phyloP scores from a whole-genome alignment of 2,888 invertebrate genomes.

The Ellobium chinense region DNA sequence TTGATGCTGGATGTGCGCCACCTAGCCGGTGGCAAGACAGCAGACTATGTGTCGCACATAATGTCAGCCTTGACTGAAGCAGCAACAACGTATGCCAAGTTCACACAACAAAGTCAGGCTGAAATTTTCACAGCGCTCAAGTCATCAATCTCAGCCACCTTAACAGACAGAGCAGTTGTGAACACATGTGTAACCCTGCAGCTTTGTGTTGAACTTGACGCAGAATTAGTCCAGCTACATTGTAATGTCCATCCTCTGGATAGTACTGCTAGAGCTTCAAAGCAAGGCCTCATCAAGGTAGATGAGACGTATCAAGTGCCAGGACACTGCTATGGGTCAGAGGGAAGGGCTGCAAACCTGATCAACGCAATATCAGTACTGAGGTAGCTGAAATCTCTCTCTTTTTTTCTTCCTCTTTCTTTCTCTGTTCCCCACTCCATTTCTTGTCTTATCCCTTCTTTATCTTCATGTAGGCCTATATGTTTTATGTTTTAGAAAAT shows the following conservation, averaged over 20 bases:
- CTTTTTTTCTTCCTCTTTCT: neutral
- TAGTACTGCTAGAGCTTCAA: neutral
- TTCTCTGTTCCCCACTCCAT: neutral
- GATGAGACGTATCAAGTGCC: neutral
- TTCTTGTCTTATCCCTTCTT: neutral
- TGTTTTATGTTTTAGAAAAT: neutral
- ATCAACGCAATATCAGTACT: slow-evolving; percentile 26
- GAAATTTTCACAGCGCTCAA: neutral
- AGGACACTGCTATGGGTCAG: neutral
- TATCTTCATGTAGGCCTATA: neutral
- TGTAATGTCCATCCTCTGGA: slow-evolving; percentile 25
- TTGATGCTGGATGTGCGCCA: slow-evolving; percentile 20
- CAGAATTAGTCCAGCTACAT: slow-evolving; percentile 11
- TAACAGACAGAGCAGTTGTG: slow-evolving; percentile 13
- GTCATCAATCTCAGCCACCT: neutral
- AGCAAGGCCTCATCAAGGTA: neutral
- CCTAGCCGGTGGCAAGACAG: slow-evolving; percentile 13
- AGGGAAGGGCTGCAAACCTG: slow-evolving; percentile 10
- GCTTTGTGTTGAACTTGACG: slow-evolving; percentile 9
- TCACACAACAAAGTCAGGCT: neutral
- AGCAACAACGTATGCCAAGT: neutral
- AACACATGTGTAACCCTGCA: slow-evolving; percentile 20
- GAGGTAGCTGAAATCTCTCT: neutral
- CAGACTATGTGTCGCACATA: slow-evolving; percentile 19
- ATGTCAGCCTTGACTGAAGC: slow-evolving; percentile 5